Conservation (phyloP, 2,113 vertebrate species). For the Orcinus orca region DNA sequence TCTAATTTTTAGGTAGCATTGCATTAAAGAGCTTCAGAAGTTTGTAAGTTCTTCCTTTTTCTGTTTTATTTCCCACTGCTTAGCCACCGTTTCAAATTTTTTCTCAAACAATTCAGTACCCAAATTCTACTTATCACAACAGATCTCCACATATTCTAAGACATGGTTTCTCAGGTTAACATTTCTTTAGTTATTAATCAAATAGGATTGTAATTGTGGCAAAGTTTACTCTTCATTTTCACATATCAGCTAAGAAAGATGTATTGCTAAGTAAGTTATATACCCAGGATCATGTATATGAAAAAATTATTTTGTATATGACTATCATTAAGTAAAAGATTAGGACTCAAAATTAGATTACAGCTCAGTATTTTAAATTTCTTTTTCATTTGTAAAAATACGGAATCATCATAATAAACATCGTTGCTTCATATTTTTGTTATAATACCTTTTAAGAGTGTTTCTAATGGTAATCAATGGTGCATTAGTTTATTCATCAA, state of each 20-base stretch:
- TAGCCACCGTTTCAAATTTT: not conserved
- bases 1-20: not conserved
- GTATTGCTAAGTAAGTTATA: slow-evolving; percentile 13
- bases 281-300: not conserved
- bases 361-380: not conserved
- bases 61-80: not conserved
- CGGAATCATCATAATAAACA: not conserved
- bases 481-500: not conserved
- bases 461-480: not conserved
- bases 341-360: not conserved
- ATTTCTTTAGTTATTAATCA: not conserved
- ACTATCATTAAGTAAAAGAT: slow-evolving; percentile 5
- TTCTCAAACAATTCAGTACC: not conserved
- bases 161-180: not conserved
- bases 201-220: not conserved
- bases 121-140: not conserved
- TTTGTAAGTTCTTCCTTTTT: not conserved
- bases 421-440: not conserved
- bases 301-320: accelerated
- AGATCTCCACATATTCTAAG: not conserved
- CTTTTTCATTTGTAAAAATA: not conserved
- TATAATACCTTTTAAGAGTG: not conserved
- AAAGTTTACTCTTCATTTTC: slow-evolving; percentile 58
- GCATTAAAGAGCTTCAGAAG: not conserved
- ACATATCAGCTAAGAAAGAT: slow-evolving; percentile 10